Conservation (phyloP, 2,113 vertebrate species). For the Cichladusa arquata region DNA sequence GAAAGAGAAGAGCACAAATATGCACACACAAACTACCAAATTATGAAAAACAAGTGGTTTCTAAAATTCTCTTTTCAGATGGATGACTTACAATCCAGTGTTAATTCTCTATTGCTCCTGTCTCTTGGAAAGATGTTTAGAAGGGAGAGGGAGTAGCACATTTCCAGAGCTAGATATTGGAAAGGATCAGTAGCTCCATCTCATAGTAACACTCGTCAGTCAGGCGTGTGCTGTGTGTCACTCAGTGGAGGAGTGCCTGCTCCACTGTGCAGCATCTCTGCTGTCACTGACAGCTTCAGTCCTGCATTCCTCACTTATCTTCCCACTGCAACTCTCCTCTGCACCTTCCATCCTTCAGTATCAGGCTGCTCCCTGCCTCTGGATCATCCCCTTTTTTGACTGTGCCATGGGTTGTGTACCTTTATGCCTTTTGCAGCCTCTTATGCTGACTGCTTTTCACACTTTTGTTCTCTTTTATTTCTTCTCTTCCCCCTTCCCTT, state of each 20-base stretch:
- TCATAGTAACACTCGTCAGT: conserved; percentile 15
- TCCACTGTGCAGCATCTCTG: not conserved
- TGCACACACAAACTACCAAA: not conserved
- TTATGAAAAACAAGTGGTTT: not conserved
- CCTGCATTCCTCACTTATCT: not conserved
- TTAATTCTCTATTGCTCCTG: not conserved
- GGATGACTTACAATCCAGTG: not conserved
- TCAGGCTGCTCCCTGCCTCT: not conserved
- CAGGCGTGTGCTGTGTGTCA: conserved; percentile 10
- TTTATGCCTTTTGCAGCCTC: not conserved
- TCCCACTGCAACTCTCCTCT: not conserved
- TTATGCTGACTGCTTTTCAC: not conserved
- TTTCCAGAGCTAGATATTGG: not conserved
- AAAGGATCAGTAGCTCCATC: conserved; percentile 24
- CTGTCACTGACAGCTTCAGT: not conserved
- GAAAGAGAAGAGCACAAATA: not conserved
- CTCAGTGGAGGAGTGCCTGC: conserved; percentile 8
- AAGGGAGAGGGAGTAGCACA: not conserved
- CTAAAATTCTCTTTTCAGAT: not conserved
- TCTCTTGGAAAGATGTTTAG: not conserved
- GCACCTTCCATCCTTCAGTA: not conserved
- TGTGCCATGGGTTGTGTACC: not conserved
- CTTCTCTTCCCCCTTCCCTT: not conserved
- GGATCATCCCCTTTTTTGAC: not conserved
- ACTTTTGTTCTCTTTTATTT: not conserved